Evolutionary conservation across 1,140 invertebrate genomes (phyloP), one percentile per base, ranked within the genome.

Genomic region (Drosophila nigromelanica): DNA sequence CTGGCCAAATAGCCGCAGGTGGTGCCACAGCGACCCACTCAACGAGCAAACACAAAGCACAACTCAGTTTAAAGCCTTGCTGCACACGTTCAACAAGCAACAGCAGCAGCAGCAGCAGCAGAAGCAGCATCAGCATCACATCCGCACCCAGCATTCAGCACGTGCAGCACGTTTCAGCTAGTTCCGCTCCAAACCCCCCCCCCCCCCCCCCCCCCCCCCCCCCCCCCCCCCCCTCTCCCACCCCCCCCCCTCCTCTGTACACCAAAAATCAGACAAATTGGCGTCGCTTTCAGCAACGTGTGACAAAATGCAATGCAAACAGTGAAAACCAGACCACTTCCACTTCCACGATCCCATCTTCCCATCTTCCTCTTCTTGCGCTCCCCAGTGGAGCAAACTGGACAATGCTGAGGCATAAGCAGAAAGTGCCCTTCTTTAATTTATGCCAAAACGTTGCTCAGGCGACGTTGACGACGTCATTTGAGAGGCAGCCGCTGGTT

Each of bases 181-280:
- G 33, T 18, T 37, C 54, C 51, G 21, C 60, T 21, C 5, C 39
- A n/a, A 5, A 4, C 21, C 39, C 30, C 15, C 10, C 24, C 4
- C 5, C 18, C 48, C 24, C 21, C 69, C 39, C 30, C 39, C 18
- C 1, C 18, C 18, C 24, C 21, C 69, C 39, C 30, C 39, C 18
- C 1, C 18, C 18, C 21, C 39, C 30, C 15, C 10, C 24, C 4
- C 5, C 18, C 48, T n/a, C n/a, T n/a, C n/a, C n/a, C n/a, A n/a
- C 24, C 21, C 69, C 39, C 30, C 39, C 18, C 1, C 18, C 18
- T n/a, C n/a, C n/a, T n/a, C n/a, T n/a, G n/a, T n/a, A n/a, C n/a
- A n/a, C n/a, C n/a, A n/a, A n/a, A n/a, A n/a, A n/a, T n/a, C 82
- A 86, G 82, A 86, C 82, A 86, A 86, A 86, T 86, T 86, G 82